Base-by-base conservation (phyloP, 1,140 invertebrate species). In the Drosophila athabasca region DNA sequence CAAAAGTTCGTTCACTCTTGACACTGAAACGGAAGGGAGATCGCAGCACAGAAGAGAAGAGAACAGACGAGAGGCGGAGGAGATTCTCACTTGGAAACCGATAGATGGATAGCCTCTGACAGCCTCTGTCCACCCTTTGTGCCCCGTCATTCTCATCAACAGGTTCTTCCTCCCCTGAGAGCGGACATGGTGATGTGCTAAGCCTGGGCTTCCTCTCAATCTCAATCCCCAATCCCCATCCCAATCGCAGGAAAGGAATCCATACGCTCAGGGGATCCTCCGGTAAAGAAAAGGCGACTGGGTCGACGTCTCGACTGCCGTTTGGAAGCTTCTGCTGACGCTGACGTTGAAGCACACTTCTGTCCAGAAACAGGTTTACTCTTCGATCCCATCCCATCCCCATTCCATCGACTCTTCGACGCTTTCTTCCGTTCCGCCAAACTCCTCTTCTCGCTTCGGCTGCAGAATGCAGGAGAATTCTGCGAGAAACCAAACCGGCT, bases 1-100 rank as follows among this genome's bases (percentile, higher is more conserved):
- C 59, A 15, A 76, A 76, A 59, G 74, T 76, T 76, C 72, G 65
- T 76, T 76, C 72, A 76, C 74, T 62, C 72, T 76, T 76, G 74
- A 76, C 74, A 76, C 62, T 76, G 72, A 59, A 58, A 66, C 43
- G 52, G 44, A 54, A 65, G 13, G 50, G 44, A 61, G 67, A 53
- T 13, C 17, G 29, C 19, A 60, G 60, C 49, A 17, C 7, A 11
- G 15, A 11, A 35, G 35, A 11, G 35, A 4, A 35, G 35, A 13
- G 35, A 13, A 39, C 9, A 11, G 35, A 4, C 11, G 35, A 13
- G 35, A 5, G 13, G 35, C 11, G 11, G 1, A 13, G 11, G 11
- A 1, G 35, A 11, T 39, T 39, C 13, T 61, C 46, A 53, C 72
- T 74, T 73, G 70, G 61, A 75, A 74, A 62, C 66, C 52, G 31